Conservation (phyloP, 2,888 invertebrate species). For the Cephus nigrinus region DNA sequence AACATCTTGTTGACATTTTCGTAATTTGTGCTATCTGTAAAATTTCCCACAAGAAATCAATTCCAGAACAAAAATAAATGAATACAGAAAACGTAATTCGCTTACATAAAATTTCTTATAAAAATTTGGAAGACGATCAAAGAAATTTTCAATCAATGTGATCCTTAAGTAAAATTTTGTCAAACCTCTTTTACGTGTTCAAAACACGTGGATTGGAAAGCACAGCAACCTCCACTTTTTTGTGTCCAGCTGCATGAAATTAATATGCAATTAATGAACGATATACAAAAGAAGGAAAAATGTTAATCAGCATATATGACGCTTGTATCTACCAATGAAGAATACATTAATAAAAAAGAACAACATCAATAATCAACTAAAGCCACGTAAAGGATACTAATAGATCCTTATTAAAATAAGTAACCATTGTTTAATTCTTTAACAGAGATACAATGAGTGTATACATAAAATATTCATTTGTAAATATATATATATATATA, state of each 20-base stretch:
- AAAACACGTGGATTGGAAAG: conserved; percentile 50
- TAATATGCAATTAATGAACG: conserved; percentile 44
- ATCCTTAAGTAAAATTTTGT: conserved; percentile 28
- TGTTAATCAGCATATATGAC: neutral
- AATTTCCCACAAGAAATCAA: neutral
- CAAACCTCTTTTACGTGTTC: conserved; percentile 42
- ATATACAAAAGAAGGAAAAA: neutral
- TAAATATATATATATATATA: conserved; percentile 34
- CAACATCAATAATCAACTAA: neutral
- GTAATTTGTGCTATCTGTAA: too few species aligned
- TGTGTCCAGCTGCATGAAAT: conserved; percentile 64
- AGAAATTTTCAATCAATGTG: neutral
- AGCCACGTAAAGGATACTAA: neutral
- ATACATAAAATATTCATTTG: conserved; percentile 20
- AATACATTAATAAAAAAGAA: neutral
- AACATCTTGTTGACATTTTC: too few species aligned
- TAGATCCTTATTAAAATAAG: conserved; percentile 21
- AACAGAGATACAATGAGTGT: neutral
- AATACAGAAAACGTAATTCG: neutral
- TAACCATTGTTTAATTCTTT: conserved; percentile 31
- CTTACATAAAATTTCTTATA: neutral
- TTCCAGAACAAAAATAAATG: neutral
- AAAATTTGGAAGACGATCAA: neutral
- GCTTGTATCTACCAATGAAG: neutral
- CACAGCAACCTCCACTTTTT: conserved; percentile 52